Conservation (phyloP, 2,113 vertebrate species). For the Stomatorhinus ivindoensis region DNA sequence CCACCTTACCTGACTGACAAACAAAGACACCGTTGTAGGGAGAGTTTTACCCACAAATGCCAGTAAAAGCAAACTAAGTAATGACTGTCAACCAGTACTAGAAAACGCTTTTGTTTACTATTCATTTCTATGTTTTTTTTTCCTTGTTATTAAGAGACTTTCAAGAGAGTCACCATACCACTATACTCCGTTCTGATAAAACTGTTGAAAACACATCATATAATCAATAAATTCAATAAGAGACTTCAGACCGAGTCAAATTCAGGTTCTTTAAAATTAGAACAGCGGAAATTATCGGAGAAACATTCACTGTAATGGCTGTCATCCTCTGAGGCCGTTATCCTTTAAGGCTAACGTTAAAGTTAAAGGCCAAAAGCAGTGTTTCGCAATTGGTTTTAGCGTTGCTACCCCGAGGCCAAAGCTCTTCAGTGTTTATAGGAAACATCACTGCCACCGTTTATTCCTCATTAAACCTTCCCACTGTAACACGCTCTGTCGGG, state of each 20-base stretch:
- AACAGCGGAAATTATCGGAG: not conserved
- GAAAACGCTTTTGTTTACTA: not conserved
- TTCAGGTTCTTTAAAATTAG: not conserved
- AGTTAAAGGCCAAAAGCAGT: constrained; percentile 25
- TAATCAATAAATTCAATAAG: not conserved
- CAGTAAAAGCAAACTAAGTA: not conserved
- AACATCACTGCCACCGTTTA: constrained; percentile 52
- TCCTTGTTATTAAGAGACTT: not conserved
- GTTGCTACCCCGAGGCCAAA: constrained; percentile 32
- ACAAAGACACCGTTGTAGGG: too few relatives aligned
- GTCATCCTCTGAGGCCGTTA: not conserved
- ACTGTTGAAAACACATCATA: not conserved
- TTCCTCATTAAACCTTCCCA: constrained; percentile 54
- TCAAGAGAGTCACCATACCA: not conserved
- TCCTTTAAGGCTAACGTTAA: constrained; percentile 12
- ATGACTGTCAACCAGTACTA: not conserved
- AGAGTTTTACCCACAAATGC: not conserved
- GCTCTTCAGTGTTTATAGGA: constrained; percentile 28
- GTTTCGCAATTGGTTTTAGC: not conserved
- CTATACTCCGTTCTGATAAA: not conserved
- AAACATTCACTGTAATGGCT: not conserved
- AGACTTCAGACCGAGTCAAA: not conserved
- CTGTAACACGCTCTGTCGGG: constrained; percentile 51
- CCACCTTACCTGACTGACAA: too few relatives aligned
- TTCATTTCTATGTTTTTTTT: not conserved